Evolutionary conservation across 2,113 vertebrate genomes (phyloP).

Genomic region (Halichoeres trimaculatus): DNA sequence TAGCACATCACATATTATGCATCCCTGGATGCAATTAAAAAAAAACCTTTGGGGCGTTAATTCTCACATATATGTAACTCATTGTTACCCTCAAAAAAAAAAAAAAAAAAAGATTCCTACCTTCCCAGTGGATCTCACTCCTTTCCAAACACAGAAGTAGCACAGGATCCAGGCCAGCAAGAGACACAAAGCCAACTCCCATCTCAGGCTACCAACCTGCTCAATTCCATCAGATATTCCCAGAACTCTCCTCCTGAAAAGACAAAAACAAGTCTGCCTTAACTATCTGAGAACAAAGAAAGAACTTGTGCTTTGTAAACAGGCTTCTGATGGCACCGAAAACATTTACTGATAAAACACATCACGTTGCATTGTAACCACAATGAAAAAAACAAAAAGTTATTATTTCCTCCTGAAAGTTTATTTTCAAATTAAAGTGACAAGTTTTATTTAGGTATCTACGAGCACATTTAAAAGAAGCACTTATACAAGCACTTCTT

Average conservation of each 20-base stretch:
- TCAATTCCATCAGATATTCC: conserved; percentile 88
- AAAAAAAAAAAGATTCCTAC: conserved; percentile 49
- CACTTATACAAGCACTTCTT: neutral
- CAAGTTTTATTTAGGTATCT: neutral
- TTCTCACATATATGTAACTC: neutral
- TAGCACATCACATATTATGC: neutral
- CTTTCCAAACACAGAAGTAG: conserved; percentile 84
- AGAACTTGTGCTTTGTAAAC: neutral
- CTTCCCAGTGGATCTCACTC: conserved; percentile 82
- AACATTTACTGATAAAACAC: too few relatives aligned
- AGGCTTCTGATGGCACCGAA: too few relatives aligned
- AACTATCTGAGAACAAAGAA: neutral
- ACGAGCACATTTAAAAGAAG: neutral
- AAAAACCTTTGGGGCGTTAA: neutral
- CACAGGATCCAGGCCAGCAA: conserved; percentile 78
- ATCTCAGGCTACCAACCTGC: conserved; percentile 76
- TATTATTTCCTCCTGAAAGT: neutral
- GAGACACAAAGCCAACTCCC: conserved; percentile 79
- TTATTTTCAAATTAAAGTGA: neutral
- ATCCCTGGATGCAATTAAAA: neutral
- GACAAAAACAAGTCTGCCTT: conserved; percentile 17
- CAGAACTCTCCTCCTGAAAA: conserved; percentile 82
- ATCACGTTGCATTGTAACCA: neutral
- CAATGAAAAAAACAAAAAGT: neutral
- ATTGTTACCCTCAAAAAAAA: neutral